Evolutionary conservation across 2,797 vertebrate genomes (phyloP).

Genomic region (Eutrigla gurnardus): DNA sequence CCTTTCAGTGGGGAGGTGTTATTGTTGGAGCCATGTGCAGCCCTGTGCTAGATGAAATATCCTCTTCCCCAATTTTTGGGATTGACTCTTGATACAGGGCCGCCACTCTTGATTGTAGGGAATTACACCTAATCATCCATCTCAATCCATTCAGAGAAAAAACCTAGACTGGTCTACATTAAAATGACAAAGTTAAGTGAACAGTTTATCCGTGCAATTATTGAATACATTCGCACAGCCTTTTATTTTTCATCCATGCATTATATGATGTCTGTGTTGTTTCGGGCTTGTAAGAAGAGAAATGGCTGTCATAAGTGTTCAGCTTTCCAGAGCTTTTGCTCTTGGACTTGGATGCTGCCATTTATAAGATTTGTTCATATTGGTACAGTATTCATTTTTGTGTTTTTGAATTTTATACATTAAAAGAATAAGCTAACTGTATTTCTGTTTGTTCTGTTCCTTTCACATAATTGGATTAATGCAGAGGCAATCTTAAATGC

Average conservation of each 20-base stretch:
- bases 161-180: conserved; percentile 24
- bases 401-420: conserved; percentile 29
- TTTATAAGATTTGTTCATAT: conserved; percentile 34
- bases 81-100: conserved; percentile 73
- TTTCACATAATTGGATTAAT: conserved; percentile 6
- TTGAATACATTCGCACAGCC: conserved; percentile 15
- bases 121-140: conserved; percentile 75
- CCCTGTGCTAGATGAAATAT: conserved; percentile 80
- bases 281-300: conserved; percentile 16
- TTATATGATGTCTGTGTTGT: conserved; percentile 17
- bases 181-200: conserved; percentile 20
- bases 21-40: conserved; percentile 86
- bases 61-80: conserved; percentile 78
- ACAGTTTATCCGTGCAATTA: neutral
- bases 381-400: conserved; percentile 12
- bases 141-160: conserved; percentile 61
- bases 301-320: conserved; percentile 28
- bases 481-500: conserved; percentile 6
- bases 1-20: conserved; percentile 87
- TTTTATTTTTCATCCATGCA: conserved; percentile 31
- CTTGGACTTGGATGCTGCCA: conserved; percentile 25
- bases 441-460: conserved; percentile 25
- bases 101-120: conserved; percentile 73
- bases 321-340: conserved; percentile 20
- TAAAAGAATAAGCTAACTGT: conserved; percentile 17